Evolutionary conservation across 2,888 invertebrate genomes (phyloP).

Genomic region (Pseudococcus jackbeardsleyi): DNA sequence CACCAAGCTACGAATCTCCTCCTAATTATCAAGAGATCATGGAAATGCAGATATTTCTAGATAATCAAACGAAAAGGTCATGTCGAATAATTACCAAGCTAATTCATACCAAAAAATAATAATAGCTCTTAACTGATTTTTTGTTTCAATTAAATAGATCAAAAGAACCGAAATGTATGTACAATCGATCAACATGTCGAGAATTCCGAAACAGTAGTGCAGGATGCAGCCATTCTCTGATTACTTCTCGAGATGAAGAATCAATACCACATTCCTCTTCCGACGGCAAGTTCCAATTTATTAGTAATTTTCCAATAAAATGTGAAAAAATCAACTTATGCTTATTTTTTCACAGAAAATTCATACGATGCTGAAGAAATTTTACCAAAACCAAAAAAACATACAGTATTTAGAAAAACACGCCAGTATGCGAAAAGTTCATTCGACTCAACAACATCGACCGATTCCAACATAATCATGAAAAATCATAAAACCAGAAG

Average conservation of each 20-base stretch:
- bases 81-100: neutral
- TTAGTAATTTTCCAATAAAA: too few relatives aligned
- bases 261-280: neutral
- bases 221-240: neutral
- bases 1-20: constrained; percentile 76
- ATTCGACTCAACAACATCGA: neutral
- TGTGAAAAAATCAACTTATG: neutral
- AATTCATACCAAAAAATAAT: neutral
- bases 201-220: neutral
- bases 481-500: neutral
- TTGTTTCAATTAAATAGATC: neutral
- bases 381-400: neutral
- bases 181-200: neutral
- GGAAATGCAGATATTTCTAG: constrained; percentile 37
- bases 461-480: neutral
- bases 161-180: neutral
- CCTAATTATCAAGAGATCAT: constrained; percentile 65
- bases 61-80: constrained; percentile 8
- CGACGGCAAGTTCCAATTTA: neutral
- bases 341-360: constrained; percentile 7
- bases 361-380: neutral
- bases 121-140: neutral
- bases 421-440: neutral
- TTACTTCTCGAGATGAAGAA: neutral
- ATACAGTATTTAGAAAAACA: neutral